Evolutionary conservation across 1,140 invertebrate species (phyloP).

Genomic region (Aphelenchoides besseyi): DNA sequence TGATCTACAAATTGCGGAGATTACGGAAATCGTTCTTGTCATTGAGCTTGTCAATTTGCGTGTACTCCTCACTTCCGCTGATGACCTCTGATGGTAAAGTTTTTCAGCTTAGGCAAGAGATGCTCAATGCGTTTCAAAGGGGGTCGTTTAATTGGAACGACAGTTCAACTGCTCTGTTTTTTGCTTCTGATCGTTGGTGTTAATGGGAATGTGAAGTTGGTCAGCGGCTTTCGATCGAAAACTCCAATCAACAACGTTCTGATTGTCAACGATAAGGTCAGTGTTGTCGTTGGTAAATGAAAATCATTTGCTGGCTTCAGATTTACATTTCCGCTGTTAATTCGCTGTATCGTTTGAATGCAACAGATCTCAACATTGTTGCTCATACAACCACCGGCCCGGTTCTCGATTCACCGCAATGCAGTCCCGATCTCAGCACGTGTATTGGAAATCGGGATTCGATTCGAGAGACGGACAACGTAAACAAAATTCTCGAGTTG

Average conservation of each 20-base stretch:
- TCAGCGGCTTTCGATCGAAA: constrained; percentile 27
- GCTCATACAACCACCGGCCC: neutral
- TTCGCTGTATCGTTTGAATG: constrained; percentile 82
- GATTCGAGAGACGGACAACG: constrained; percentile 73
- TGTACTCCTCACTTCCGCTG: too few species aligned
- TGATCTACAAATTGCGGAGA: too few species aligned
- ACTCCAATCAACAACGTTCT: constrained; percentile 48
- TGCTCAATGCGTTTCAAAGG: constrained; percentile 9
- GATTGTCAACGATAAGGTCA: constrained; percentile 37
- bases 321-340: constrained; percentile 91
- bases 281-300: neutral
- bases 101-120: too few species aligned
- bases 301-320: constrained; percentile 63
- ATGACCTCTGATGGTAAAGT: too few species aligned
- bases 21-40: too few species aligned
- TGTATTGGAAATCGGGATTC: constrained; percentile 43
- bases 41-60: too few species aligned
- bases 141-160: too few species aligned
- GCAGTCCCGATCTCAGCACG: constrained; percentile 43
- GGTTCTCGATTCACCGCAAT: constrained; percentile 45
- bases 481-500: constrained; percentile 90
- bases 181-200: neutral
- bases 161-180: neutral
- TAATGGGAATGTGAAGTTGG: constrained; percentile 8
- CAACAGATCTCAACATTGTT: constrained; percentile 71